Evolutionary conservation across 1,140 invertebrate species (phyloP).

Genomic region (Triops longicaudatus): DNA sequence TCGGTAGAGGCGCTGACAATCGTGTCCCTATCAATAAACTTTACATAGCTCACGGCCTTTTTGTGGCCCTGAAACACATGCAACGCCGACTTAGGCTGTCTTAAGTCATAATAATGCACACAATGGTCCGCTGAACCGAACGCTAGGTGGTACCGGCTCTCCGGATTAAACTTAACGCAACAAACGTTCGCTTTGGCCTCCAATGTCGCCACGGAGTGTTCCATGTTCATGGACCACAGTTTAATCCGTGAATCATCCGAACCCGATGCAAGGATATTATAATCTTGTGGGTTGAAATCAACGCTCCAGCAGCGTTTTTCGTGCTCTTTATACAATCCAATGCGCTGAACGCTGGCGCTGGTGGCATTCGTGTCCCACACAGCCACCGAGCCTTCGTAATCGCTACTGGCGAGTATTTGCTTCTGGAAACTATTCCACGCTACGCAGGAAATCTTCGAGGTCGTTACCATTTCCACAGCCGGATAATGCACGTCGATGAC

Average conservation of each 20-base stretch:
- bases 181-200: constrained; percentile 92
- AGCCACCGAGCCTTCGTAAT: constrained; percentile 89
- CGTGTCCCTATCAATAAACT: constrained; percentile 81
- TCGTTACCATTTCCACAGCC: constrained; percentile 83
- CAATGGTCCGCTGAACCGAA: constrained; percentile 95
- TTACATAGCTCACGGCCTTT: constrained; percentile 93
- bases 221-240: constrained; percentile 80
- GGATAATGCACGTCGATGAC: constrained; percentile 86
- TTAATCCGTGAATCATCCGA: constrained; percentile 93
- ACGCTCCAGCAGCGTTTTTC: constrained; percentile 95
- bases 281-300: constrained; percentile 89
- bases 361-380: constrained; percentile 71
- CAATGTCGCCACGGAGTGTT: constrained; percentile 75
- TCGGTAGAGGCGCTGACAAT: constrained; percentile 93
- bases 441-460: constrained; percentile 89
- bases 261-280: constrained; percentile 81
- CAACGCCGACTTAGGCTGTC: constrained; percentile 73
- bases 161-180: constrained; percentile 92
- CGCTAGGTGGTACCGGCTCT: constrained; percentile 72
- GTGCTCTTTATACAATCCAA: constrained; percentile 71
- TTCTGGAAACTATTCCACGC: constrained; percentile 93
- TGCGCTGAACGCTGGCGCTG: constrained; percentile 54
- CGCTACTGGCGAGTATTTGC: constrained; percentile 77
- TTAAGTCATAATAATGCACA: constrained; percentile 91
- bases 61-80: constrained; percentile 82